Evolutionary conservation across 2,113 vertebrate genomes (phyloP).

Genomic region (Phylloscopus trochilus): DNA sequence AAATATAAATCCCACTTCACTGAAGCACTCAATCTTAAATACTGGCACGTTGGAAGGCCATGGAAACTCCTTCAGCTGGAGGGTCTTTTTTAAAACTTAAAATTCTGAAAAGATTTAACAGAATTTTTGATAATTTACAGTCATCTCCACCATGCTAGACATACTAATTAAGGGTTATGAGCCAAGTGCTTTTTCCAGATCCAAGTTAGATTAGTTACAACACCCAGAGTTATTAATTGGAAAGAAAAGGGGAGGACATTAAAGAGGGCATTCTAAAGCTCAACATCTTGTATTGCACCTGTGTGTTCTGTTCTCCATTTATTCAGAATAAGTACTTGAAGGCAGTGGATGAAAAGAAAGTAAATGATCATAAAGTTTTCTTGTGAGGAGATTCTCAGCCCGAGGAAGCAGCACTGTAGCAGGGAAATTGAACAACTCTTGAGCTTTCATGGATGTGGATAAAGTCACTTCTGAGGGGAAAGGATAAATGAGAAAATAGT

Average conservation of each 20-base stretch:
- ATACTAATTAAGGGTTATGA: not conserved
- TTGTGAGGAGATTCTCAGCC: not conserved
- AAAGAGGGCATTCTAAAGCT: not conserved
- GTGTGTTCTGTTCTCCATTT: not conserved
- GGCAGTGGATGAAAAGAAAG: not conserved
- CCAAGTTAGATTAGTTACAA: slow-evolving; percentile 22
- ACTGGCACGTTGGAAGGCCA: not conserved
- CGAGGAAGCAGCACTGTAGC: not conserved
- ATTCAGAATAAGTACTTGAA: not conserved
- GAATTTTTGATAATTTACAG: slow-evolving; percentile 27
- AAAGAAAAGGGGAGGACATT: not conserved
- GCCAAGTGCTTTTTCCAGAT: not conserved
- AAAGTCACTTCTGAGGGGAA: not conserved
- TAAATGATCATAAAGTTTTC: not conserved
- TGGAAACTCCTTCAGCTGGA: not conserved
- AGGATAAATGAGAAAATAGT: not conserved
- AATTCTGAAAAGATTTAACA: not conserved
- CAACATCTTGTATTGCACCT: not conserved
- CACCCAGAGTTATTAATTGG: slow-evolving; percentile 26
- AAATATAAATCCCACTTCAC: not conserved
- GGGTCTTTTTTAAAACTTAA: not conserved
- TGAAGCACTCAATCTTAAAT: slow-evolving; percentile 11
- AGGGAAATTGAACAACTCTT: not conserved
- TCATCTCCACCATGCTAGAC: not conserved
- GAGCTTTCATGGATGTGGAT: not conserved